Evolutionary conservation across 2,797 vertebrate genomes (phyloP).

Genomic region (Sebastes alutus): DNA sequence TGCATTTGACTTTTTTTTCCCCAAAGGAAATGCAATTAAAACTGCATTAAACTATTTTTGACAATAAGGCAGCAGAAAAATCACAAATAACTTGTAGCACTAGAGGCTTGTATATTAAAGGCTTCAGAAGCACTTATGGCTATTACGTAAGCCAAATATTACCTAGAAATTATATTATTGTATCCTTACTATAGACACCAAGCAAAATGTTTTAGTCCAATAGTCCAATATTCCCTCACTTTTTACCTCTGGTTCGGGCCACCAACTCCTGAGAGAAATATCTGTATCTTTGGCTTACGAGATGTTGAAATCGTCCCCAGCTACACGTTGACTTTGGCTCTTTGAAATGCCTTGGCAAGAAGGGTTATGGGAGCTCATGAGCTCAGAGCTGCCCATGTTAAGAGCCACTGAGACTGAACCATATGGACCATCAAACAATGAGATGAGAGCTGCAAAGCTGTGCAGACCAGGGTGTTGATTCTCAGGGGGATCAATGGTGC

Average conservation of each 20-base stretch:
- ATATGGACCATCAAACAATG: constrained; percentile 18
- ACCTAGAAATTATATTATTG: background rate
- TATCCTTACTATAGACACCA: background rate
- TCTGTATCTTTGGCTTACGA: background rate
- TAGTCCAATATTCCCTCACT: background rate
- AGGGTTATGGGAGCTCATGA: background rate
- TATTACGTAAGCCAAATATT: background rate
- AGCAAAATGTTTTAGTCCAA: background rate
- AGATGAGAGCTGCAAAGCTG: constrained; percentile 7
- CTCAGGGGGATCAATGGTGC: background rate
- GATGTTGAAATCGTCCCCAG: background rate
- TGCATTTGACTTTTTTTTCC: background rate
- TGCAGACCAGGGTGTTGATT: background rate
- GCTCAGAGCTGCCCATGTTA: background rate
- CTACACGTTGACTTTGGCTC: constrained; percentile 11
- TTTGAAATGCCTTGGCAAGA: constrained; percentile 2
- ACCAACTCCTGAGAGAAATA: background rate
- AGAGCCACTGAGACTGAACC: constrained; percentile 20
- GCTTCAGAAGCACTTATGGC: too few relatives aligned
- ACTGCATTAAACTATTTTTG: background rate
- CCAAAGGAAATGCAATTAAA: background rate
- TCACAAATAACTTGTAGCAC: background rate
- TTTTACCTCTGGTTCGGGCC: background rate
- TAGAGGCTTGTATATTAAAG: background rate
- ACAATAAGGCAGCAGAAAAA: background rate